Conservation (phyloP, 2,797 vertebrate genomes). For the Hapalemur alaotrensis region DNA sequence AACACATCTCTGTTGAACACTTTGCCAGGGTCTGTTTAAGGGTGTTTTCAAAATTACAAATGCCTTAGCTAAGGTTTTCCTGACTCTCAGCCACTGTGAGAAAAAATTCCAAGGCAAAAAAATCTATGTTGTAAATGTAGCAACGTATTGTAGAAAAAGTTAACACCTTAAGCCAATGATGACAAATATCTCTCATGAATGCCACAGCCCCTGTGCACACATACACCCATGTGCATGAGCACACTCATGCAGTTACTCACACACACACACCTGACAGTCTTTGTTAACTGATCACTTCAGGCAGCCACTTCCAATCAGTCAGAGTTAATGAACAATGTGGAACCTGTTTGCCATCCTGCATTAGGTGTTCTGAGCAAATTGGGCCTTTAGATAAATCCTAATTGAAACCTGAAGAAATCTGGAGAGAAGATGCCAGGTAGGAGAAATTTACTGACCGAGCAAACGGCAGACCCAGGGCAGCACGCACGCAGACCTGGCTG, state of each 20-base stretch:
- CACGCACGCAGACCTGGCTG: fast-evolving
- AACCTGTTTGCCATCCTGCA: constrained; percentile 45
- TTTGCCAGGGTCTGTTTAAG: neutral
- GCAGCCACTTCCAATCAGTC: constrained; percentile 64
- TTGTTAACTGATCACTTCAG: constrained; percentile 50
- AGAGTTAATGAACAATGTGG: constrained; percentile 57
- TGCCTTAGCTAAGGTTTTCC: neutral
- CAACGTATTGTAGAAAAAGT: neutral
- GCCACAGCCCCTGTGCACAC: neutral
- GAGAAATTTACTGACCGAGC: neutral
- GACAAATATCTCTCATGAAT: neutral
- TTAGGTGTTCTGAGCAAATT: constrained; percentile 56
- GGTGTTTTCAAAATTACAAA: neutral
- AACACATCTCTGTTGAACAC: neutral
- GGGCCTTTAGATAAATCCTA: constrained; percentile 37
- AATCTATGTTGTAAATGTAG: neutral
- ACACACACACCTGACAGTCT: neutral
- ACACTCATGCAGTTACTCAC: no score
- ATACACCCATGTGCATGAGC: neutral
- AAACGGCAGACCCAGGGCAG: neutral
- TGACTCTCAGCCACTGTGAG: neutral
- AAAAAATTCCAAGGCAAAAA: neutral
- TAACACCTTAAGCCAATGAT: neutral
- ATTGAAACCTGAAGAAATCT: constrained; percentile 16
- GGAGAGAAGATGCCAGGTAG: neutral